phyloP scores from a whole-genome alignment of 2,888 invertebrate genomes.

The Choristoneura rosaceana region DNA sequence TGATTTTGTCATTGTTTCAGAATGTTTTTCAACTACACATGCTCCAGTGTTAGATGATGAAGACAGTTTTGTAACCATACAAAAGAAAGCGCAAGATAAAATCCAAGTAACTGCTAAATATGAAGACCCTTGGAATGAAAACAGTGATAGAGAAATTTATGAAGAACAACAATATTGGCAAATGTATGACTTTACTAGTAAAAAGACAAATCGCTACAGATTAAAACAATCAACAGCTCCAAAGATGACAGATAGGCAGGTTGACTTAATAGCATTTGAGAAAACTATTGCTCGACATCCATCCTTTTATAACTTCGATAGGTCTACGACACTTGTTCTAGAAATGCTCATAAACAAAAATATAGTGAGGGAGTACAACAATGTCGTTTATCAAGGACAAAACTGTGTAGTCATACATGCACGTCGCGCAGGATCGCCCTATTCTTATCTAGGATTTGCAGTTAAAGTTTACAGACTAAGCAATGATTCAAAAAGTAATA shows the following conservation, averaged over 20 bases:
- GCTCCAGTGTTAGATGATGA: no score
- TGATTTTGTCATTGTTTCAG: no score
- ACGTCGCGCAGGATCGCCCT: not conserved
- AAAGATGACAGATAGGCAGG: no score
- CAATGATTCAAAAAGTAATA: not conserved
- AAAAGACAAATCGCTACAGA: not conserved
- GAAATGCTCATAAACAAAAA: not conserved
- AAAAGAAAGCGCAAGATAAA: no score
- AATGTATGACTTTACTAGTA: no score
- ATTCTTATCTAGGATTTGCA: not conserved
- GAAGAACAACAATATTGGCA: no score
- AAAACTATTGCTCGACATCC: not conserved
- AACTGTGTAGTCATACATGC: not conserved
- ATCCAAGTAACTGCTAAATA: no score
- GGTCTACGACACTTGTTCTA: not conserved
- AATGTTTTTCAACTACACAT: no score
- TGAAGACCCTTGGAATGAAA: no score
- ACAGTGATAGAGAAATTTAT: no score
- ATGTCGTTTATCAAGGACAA: not conserved
- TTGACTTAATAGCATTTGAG: no score
- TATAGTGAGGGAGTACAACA: not conserved
- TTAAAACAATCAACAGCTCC: not conserved
- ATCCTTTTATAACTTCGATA: not conserved
- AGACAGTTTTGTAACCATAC: no score
- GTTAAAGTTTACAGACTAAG: not conserved